phyloP scores from a whole-genome alignment of 2,113 vertebrate species.

The Reinhardtius hippoglossoides region DNA sequence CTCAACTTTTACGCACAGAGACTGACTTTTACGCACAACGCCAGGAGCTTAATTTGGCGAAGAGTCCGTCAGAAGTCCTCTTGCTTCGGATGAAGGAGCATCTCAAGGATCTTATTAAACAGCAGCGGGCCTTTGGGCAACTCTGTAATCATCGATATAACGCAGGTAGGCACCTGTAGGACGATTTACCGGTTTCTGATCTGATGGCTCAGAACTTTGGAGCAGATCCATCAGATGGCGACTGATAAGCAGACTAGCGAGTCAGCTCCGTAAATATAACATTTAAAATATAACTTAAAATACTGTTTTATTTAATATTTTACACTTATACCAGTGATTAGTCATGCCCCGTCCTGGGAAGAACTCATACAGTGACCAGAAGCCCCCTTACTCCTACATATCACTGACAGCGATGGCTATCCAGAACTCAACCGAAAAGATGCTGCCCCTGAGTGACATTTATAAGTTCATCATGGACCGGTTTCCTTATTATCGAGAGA shows the following conservation, averaged over 20 bases:
- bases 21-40: slow-evolving; percentile 64
- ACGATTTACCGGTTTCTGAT: slow-evolving; percentile 9
- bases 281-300: slow-evolving; percentile 8
- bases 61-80: slow-evolving; percentile 14
- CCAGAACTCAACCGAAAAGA: slow-evolving; percentile 94
- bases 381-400: slow-evolving; percentile 97
- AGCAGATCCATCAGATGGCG: slow-evolving; percentile 59
- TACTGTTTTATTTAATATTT: slow-evolving; percentile 8
- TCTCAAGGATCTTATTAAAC: slow-evolving; percentile 47
- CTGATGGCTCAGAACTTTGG: slow-evolving; percentile 64
- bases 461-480: slow-evolving; percentile 97
- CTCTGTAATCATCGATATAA: neutral
- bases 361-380: slow-evolving; percentile 98
- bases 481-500: slow-evolving; percentile 94
- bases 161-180: slow-evolving; percentile 12
- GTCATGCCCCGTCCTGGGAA: slow-evolving; percentile 94
- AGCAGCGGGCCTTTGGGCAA: slow-evolving; percentile 27
- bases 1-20: slow-evolving; percentile 71
- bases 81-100: slow-evolving; percentile 39
- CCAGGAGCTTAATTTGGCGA: slow-evolving; percentile 14
- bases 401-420: slow-evolving; percentile 98
- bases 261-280: slow-evolving; percentile 6
- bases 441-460: slow-evolving; percentile 94
- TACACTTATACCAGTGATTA: slow-evolving; percentile 12
- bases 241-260: slow-evolving; percentile 39